phyloP scores from a whole-genome alignment of 2,888 invertebrate genomes.

The Philereme transversata region DNA sequence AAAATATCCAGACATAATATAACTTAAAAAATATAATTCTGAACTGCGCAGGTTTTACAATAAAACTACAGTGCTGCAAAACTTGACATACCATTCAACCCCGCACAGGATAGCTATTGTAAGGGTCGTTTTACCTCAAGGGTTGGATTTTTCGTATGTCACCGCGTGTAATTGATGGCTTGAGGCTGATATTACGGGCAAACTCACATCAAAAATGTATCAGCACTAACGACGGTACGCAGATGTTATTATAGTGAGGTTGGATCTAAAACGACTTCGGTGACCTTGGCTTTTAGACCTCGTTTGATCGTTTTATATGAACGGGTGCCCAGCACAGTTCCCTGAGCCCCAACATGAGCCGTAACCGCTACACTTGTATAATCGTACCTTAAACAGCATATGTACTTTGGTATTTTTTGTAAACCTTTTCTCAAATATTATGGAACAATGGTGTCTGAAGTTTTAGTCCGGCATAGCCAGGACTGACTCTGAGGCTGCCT shows the following conservation, averaged over 20 bases:
- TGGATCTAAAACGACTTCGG: not conserved
- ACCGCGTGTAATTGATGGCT: conserved; percentile 38
- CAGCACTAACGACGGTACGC: conserved; percentile 34
- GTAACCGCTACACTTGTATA: no score
- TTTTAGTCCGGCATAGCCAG: no score
- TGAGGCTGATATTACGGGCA: conserved; percentile 29
- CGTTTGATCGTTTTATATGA: no score
- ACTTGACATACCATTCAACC: conserved; percentile 28
- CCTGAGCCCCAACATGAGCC: no score
- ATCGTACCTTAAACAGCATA: no score
- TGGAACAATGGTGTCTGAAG: no score
- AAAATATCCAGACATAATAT: no score
- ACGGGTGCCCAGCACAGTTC: no score
- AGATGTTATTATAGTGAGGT: conserved; percentile 12
- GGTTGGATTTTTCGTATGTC: conserved; percentile 37
- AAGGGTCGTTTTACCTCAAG: conserved; percentile 29
- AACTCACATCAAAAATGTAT: conserved; percentile 39
- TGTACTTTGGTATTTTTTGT: no score
- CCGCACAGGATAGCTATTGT: conserved; percentile 24
- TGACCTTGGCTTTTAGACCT: not conserved
- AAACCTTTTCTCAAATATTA: no score
- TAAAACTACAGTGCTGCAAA: conserved; percentile 27
- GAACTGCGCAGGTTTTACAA: not conserved
- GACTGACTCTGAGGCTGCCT: no score
- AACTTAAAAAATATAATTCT: no score